Base-by-base conservation (phyloP, 2,888 invertebrate species). In the Parnassius apollo region DNA sequence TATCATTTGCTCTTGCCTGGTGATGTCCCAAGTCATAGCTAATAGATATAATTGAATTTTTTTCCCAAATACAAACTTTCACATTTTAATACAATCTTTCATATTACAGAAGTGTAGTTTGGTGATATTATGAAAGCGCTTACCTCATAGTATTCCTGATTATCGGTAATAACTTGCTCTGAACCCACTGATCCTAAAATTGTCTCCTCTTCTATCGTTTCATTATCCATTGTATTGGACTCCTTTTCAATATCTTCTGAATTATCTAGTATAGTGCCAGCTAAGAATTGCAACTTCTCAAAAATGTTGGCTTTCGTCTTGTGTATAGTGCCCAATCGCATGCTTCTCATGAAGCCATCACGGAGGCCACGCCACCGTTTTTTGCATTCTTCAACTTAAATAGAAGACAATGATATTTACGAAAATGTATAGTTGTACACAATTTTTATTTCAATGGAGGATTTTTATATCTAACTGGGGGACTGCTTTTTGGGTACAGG, bases 321-420 rank as follows among this genome's bases (percentile, higher is more conserved):
- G 68, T 88, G 86, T 70, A 86, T 73, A 2, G 83, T 77, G 25
- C 88, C 88, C 57, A 85, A 68, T 44, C 92, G 83, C 64, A 87
- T 90, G 68, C 89, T 89, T 59, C 93, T 90, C 74, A 91, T 87
- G 76, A 92, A 93, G 55, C 92, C 86, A 76, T 93, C 93, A 18
- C 93, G 82, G 53, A 93, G 81, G 12, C 93, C 92, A 59, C 92
- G 81, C 93, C 93, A 93, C 50, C 93, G 85, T 69, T 92, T 92
- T 68, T 92, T 92, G 77, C 93, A 93, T 83, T 93, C 93, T 69
- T 92, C 93, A 73, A 91, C 92, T 93, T 82, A 44, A 88, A 89
- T 53, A 42, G 13, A 1, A 45, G 9, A 48, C 18, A 18, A 11
- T 35, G 3, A 35, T 35, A 35, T 3, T 35, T 35, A 7, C 7